phyloP scores from a whole-genome alignment of 2,113 vertebrate species.

The Microtus richardsoni region DNA sequence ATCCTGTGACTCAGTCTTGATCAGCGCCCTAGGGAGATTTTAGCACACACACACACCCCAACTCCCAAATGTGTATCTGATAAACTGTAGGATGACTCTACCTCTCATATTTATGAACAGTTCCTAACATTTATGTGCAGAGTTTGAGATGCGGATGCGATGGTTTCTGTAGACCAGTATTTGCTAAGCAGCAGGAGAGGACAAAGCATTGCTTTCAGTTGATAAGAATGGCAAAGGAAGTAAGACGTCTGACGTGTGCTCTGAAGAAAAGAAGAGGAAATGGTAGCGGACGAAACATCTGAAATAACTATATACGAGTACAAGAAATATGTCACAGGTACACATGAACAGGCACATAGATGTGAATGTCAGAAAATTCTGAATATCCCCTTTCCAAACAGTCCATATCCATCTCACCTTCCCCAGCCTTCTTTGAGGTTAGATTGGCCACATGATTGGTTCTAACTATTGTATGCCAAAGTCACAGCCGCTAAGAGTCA shows the following conservation, averaged over 20 bases:
- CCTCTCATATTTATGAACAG: constrained; percentile 2
- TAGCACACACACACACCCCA: constrained; percentile 1
- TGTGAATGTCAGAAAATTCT: neutral
- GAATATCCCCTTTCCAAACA: neutral
- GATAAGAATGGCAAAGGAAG: neutral
- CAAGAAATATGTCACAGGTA: neutral
- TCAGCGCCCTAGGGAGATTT: neutral
- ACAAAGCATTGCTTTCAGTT: neutral
- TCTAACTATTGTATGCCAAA: neutral
- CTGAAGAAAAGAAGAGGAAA: neutral
- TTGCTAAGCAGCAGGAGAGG: neutral
- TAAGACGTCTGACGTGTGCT: neutral
- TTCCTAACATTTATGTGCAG: neutral
- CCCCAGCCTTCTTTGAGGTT: neutral
- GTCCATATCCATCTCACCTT: neutral
- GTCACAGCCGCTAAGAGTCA: neutral
- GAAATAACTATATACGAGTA: neutral
- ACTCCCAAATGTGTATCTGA: neutral
- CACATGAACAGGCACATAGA: neutral
- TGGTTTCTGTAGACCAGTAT: neutral
- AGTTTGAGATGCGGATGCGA: neutral
- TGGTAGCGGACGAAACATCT: neutral
- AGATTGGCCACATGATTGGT: neutral
- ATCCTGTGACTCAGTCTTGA: neutral
- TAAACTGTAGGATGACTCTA: neutral